A percentile compares a stretch with the other conserved stretches of the same genome.
Conservation (phyloP, 2,113 vertebrate genomes). For the Stigmatopora nigra region DNA sequence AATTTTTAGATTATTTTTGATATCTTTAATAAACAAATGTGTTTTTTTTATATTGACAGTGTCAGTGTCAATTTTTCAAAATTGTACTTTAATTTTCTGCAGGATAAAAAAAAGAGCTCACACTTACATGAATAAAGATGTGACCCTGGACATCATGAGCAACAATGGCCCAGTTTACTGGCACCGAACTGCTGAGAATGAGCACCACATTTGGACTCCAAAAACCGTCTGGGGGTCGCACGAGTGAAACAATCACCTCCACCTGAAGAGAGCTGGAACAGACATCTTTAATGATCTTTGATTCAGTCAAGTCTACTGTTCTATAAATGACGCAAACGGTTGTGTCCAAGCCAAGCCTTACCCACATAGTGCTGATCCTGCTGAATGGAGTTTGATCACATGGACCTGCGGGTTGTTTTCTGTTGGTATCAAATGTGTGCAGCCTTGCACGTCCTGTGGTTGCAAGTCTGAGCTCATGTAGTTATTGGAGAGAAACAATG, state of each 20-base stretch:
- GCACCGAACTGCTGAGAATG: constrained; percentile 66
- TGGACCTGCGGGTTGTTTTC: constrained; percentile 58
- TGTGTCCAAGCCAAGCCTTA: constrained; percentile 32
- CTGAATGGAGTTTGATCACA: constrained; percentile 64
- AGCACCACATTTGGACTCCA: constrained; percentile 53
- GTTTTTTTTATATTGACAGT: too few relatives aligned
- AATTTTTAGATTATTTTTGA: too few relatives aligned
- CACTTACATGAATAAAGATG: constrained; percentile 59
- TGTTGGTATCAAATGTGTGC: constrained; percentile 9
- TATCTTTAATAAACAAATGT: too few relatives aligned
- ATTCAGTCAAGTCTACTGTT: not conserved
- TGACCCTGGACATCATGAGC: constrained; percentile 57
- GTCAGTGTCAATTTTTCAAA: too few relatives aligned
- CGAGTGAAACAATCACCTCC: constrained; percentile 65
- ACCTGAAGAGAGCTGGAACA: constrained; percentile 53
- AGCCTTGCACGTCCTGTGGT: constrained; percentile 62
- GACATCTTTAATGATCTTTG: not conserved
- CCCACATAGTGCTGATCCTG: constrained; percentile 61
- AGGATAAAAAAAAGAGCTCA: not conserved
- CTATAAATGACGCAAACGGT: not conserved
- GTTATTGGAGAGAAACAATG: constrained; percentile 63
- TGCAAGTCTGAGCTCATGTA: constrained; percentile 68
- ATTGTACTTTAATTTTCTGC: not conserved
- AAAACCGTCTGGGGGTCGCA: constrained; percentile 41
- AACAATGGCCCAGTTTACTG: constrained; percentile 67